Conservation (phyloP, 53 echinoderm and acorn worm genomes). For the Antedon mediterranea region DNA sequence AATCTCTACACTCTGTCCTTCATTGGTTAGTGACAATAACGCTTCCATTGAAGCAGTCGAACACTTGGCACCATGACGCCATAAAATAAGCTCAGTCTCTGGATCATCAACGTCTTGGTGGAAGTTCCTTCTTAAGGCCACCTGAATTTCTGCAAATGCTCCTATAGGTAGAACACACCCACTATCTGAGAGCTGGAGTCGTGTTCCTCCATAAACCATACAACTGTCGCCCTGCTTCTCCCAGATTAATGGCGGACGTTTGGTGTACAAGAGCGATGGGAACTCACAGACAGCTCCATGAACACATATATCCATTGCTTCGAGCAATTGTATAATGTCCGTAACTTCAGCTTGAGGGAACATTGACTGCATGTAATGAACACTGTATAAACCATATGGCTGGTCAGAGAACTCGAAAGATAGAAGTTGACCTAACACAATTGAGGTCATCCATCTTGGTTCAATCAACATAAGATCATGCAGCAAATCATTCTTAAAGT, state of each 20-base stretch:
- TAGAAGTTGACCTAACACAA: slow-evolving; percentile 55
- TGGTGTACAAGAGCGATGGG: slow-evolving; percentile 55
- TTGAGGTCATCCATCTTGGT: slow-evolving; percentile 75
- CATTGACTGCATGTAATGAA: slow-evolving; percentile 82
- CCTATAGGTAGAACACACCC: slow-evolving; percentile 46
- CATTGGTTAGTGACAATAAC: slow-evolving; percentile 48
- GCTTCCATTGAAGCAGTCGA: slow-evolving; percentile 83
- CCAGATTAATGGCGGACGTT: slow-evolving; percentile 59
- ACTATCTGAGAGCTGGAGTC: slow-evolving; percentile 68
- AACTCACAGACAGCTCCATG: slow-evolving; percentile 87
- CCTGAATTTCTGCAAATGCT: slow-evolving; percentile 70
- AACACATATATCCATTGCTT: slow-evolving; percentile 86
- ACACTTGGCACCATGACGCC: slow-evolving; percentile 92
- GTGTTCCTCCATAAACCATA: slow-evolving; percentile 79
- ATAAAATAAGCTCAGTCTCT: slow-evolving; percentile 73
- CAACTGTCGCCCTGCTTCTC: slow-evolving; percentile 72
- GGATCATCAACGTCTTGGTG: slow-evolving; percentile 80
- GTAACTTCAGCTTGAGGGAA: slow-evolving; percentile 61
- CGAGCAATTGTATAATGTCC: slow-evolving; percentile 76
- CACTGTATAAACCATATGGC: slow-evolving; percentile 82
- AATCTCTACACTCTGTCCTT: slow-evolving; percentile 68
- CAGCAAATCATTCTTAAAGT: slow-evolving; percentile 83
- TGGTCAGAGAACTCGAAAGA: slow-evolving; percentile 62
- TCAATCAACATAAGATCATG: slow-evolving; percentile 84
- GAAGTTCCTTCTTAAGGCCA: slow-evolving; percentile 71